Evolutionary conservation across 2,888 invertebrate genomes (phyloP).

Genomic region (Sympetrum striolatum): DNA sequence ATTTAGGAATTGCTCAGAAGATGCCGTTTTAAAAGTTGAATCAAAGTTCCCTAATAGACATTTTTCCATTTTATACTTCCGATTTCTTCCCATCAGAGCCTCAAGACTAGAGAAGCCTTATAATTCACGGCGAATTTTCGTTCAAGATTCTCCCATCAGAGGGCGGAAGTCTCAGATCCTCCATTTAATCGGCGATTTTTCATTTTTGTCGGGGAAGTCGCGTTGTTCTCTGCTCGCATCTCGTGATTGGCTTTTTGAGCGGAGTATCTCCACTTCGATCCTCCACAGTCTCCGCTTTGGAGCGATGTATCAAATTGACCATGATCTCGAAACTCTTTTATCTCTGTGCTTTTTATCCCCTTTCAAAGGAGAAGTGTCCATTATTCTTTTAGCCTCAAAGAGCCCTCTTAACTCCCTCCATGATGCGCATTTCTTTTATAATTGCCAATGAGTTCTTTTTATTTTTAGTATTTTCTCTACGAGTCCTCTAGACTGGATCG

Average conservation of each 20-base stretch:
- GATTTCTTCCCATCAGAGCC: slow-evolving; percentile 4
- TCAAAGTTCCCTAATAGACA: not conserved
- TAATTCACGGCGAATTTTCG: not conserved
- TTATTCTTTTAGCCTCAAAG: not conserved
- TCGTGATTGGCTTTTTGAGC: not conserved
- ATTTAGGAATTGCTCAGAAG: not conserved
- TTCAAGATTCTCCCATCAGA: not conserved
- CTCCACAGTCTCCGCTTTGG: not conserved
- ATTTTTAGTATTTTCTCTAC: not conserved
- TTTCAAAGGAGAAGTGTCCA: not conserved
- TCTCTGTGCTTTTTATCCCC: not conserved
- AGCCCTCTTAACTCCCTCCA: not conserved
- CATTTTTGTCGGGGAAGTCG: not conserved
- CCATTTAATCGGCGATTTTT: not conserved
- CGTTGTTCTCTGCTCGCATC: not conserved
- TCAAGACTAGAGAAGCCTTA: not conserved
- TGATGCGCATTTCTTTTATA: not conserved
- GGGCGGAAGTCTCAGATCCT: not conserved
- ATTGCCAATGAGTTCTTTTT: not conserved
- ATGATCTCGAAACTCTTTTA: not conserved
- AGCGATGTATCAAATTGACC: slow-evolving; percentile 34
- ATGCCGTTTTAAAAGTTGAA: not conserved
- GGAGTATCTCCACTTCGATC: not conserved
- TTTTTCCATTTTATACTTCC: not conserved
- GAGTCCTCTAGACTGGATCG: not conserved